A percentile compares a stretch with the other conserved stretches of the same genome.
Evolutionary conservation across 1,140 invertebrate species (phyloP).

Genomic region (Lucilia cuprina): DNA sequence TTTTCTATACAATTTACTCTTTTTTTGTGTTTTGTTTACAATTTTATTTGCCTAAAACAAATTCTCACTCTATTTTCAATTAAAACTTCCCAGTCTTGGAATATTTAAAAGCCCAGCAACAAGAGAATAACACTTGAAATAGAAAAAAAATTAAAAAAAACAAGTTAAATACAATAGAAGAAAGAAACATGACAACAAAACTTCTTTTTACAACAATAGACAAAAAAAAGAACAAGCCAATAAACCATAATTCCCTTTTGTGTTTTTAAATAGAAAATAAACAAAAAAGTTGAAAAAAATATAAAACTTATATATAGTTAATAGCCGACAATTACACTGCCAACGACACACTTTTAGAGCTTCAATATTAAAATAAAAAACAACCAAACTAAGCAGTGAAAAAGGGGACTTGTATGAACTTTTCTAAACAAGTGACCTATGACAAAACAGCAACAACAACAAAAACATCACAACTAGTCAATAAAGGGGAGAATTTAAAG

Average conservation of each 20-base stretch:
- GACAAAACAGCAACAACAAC: too few species aligned
- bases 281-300: too few species aligned
- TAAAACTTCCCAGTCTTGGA: background rate
- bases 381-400: too few species aligned
- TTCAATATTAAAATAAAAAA: background rate
- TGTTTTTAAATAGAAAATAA: too few species aligned
- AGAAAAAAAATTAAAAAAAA: background rate
- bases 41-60: background rate
- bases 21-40: background rate
- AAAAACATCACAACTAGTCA: too few species aligned
- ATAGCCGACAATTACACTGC: background rate
- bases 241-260: constrained; percentile 29
- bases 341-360: constrained; percentile 21
- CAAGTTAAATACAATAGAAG: background rate
- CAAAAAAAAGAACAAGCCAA: constrained; percentile 2
- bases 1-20: background rate
- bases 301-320: background rate
- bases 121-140: too few species aligned
- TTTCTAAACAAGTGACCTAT: background rate
- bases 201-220: background rate
- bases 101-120: background rate
- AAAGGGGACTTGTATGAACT: background rate
- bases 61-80: background rate
- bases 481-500: too few species aligned
- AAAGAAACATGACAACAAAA: background rate